Evolutionary conservation across 2,797 vertebrate genomes (phyloP).

Genomic region (Emydoidea blandingii): DNA sequence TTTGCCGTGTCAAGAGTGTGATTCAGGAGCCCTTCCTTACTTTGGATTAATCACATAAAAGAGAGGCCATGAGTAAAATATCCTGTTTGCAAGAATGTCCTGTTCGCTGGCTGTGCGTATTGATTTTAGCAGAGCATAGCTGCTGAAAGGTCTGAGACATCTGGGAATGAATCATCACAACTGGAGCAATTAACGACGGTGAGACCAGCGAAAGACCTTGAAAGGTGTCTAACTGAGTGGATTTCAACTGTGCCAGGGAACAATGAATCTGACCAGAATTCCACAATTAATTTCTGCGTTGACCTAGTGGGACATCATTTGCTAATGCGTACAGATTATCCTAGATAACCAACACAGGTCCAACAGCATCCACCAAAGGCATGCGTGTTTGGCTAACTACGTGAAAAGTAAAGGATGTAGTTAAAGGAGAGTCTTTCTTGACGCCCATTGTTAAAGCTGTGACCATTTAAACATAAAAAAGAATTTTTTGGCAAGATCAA

Average conservation of each 20-base stretch:
- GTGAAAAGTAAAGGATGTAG: slow-evolving; percentile 68
- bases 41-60: slow-evolving; percentile 82
- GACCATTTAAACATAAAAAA: slow-evolving; percentile 75
- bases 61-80: slow-evolving; percentile 79
- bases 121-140: slow-evolving; percentile 70
- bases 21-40: slow-evolving; percentile 82
- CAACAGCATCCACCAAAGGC: slow-evolving; percentile 58
- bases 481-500: slow-evolving; percentile 66
- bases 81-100: slow-evolving; percentile 75
- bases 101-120: slow-evolving; percentile 60
- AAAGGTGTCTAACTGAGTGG: slow-evolving; percentile 87
- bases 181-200: slow-evolving; percentile 85
- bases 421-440: slow-evolving; percentile 69
- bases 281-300: slow-evolving; percentile 81
- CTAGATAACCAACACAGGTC: slow-evolving; percentile 74
- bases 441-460: slow-evolving; percentile 74
- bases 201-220: slow-evolving; percentile 78
- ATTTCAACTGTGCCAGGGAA: slow-evolving; percentile 78
- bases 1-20: slow-evolving; percentile 74
- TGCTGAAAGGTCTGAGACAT: slow-evolving; percentile 79
- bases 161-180: slow-evolving; percentile 85
- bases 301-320: slow-evolving; percentile 80
- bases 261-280: slow-evolving; percentile 82
- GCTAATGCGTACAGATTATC: slow-evolving; percentile 76
- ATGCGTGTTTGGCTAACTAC: slow-evolving; percentile 69